Conservation (phyloP, 2,113 vertebrate genomes). For the Aramus guarauna region DNA sequence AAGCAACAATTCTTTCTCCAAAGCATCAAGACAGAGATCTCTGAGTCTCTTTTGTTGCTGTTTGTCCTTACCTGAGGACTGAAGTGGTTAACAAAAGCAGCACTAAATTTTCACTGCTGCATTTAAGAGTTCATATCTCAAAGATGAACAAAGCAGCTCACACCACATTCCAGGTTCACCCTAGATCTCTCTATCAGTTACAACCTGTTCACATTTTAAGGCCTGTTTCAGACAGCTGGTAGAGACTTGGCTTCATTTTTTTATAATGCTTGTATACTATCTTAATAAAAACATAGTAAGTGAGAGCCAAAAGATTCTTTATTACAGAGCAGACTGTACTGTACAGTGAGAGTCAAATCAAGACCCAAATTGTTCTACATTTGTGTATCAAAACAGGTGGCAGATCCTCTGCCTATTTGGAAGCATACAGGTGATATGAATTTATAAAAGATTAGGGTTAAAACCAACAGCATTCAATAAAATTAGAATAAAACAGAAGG, state of each 20-base stretch:
- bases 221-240: background rate
- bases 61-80: background rate
- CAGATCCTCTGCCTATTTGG: background rate
- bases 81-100: background rate
- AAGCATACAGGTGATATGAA: background rate
- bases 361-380: background rate
- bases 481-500: background rate
- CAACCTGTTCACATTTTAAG: background rate
- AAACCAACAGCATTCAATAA: background rate
- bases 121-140: background rate
- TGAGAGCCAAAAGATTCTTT: background rate
- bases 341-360: background rate
- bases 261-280: background rate
- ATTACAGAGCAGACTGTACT: background rate
- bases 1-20: background rate
- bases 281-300: background rate
- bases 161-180: background rate
- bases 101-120: background rate
- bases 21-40: background rate
- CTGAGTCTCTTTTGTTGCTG: background rate
- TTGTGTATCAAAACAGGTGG: background rate
- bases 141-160: background rate
- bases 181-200: background rate
- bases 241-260: background rate
- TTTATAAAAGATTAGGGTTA: background rate